These are phyloP conservation scores for Hestina assimilis DNA, from an alignment of 1,140 invertebrate species.

Conservation along the genomic window DNA sequence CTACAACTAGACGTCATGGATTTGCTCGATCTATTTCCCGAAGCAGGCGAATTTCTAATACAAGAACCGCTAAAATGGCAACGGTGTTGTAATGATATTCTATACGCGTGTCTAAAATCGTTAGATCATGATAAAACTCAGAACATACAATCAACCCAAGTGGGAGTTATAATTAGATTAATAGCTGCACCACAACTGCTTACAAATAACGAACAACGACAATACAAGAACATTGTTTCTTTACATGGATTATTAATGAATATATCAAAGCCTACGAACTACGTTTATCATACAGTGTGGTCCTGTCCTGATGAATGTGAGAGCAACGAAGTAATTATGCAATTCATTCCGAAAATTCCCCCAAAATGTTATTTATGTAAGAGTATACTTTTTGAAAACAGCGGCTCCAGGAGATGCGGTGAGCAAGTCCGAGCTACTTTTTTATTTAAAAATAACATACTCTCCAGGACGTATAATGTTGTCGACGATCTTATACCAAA, in stretches of 20 bases:
- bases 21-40: conserved; percentile 46
- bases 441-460: conserved; percentile 35
- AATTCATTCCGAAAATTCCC: conserved; percentile 56
- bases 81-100: conserved; percentile 50
- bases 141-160: conserved; percentile 41
- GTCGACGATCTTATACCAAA: conserved; percentile 53
- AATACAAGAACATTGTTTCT: conserved; percentile 37
- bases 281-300: conserved; percentile 66
- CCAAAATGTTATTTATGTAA: conserved; percentile 62
- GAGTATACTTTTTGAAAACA: conserved; percentile 60
- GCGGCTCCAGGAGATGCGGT: conserved; percentile 53
- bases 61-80: conserved; percentile 55
- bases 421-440: conserved; percentile 56
- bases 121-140: conserved; percentile 37
- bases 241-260: conserved; percentile 49
- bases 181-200: conserved; percentile 42
- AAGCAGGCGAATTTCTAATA: conserved; percentile 46
- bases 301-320: conserved; percentile 70
- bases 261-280: conserved; percentile 47
- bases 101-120: conserved; percentile 52
- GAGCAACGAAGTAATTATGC: conserved; percentile 59
- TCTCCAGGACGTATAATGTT: conserved; percentile 43
- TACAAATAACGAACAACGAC: conserved; percentile 23
- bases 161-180: conserved; percentile 47
- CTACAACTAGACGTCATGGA: conserved; percentile 61